Evolutionary conservation across 2,888 invertebrate genomes (phyloP).

Genomic region (Acanthoscelides obtectus): DNA sequence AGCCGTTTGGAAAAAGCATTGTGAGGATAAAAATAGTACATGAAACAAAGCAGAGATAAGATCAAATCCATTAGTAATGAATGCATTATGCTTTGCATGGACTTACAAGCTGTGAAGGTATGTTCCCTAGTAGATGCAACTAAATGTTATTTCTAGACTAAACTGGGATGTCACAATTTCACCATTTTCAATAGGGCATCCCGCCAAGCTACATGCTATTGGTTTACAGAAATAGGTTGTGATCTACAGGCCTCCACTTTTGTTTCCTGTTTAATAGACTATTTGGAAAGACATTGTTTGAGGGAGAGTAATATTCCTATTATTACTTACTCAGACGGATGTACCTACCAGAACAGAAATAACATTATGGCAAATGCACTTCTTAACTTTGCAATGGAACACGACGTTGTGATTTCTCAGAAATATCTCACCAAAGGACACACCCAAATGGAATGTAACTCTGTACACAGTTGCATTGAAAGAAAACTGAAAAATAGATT

Average conservation of each 20-base stretch:
- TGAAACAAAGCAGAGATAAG: too few relatives aligned
- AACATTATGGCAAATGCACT: conserved; percentile 25
- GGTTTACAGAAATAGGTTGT: too few relatives aligned
- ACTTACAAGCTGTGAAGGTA: conserved; percentile 22
- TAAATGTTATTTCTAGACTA: conserved; percentile 29
- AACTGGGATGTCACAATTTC: conserved; percentile 32
- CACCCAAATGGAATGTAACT: too few relatives aligned
- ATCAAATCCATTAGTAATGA: too few relatives aligned
- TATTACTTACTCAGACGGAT: conserved; percentile 27
- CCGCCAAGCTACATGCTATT: conserved; percentile 17
- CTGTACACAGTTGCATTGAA: too few relatives aligned
- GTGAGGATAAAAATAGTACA: too few relatives aligned
- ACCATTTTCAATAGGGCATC: conserved; percentile 26
- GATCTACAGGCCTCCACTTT: conserved; percentile 22
- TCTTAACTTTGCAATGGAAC: conserved; percentile 19
- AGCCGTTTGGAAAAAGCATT: too few relatives aligned
- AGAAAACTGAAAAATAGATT: too few relatives aligned
- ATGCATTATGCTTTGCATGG: too few relatives aligned
- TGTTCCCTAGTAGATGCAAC: conserved; percentile 23
- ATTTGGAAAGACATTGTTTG: conserved; percentile 9
- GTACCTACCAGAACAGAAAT: conserved; percentile 28
- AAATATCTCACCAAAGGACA: too few relatives aligned
- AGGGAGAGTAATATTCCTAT: conserved; percentile 16
- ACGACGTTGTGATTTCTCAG: too few relatives aligned
- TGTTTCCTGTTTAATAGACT: conserved; percentile 22